Evolutionary conservation across 2,888 invertebrate species (phyloP).

Genomic region (Neocrepidodera transversa): DNA sequence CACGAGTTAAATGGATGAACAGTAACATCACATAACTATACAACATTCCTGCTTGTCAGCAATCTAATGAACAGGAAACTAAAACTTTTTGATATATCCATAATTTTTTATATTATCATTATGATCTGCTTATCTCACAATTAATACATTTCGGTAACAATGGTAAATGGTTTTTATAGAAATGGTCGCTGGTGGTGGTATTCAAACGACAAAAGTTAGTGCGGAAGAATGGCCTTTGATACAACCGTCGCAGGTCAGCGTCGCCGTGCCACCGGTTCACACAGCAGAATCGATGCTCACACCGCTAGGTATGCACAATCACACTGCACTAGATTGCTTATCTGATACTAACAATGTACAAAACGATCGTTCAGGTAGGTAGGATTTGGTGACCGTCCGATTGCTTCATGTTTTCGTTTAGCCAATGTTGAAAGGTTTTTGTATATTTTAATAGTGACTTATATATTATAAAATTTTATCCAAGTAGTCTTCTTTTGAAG

Average conservation of each 20-base stretch:
- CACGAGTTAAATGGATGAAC: too few relatives aligned
- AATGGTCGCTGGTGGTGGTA: constrained; percentile 56
- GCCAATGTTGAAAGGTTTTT: too few relatives aligned
- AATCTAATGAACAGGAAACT: too few relatives aligned
- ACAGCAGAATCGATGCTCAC: constrained; percentile 80
- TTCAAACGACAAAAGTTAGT: constrained; percentile 63
- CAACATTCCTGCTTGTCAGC: too few relatives aligned
- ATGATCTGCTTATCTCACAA: too few relatives aligned
- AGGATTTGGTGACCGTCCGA: neutral
- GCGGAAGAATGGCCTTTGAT: constrained; percentile 70
- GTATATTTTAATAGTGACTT: too few relatives aligned
- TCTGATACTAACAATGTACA: constrained; percentile 25
- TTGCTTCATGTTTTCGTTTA: too few relatives aligned
- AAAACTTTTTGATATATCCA: neutral
- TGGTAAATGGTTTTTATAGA: constrained; percentile 41
- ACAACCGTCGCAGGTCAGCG: constrained; percentile 76
- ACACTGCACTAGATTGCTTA: constrained; percentile 25
- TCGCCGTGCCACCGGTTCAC: constrained; percentile 75
- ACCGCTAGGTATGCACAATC: constrained; percentile 68
- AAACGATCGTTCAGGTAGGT: constrained; percentile 17
- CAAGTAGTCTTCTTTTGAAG: too few relatives aligned
- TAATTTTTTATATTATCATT: neutral
- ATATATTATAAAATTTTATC: too few relatives aligned
- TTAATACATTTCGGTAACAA: neutral
- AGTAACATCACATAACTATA: too few relatives aligned